Evolutionary conservation across 2,888 invertebrate species (phyloP), one percentile per base, ranked within the genome.

Genomic region (Mechanitis messenoides): DNA sequence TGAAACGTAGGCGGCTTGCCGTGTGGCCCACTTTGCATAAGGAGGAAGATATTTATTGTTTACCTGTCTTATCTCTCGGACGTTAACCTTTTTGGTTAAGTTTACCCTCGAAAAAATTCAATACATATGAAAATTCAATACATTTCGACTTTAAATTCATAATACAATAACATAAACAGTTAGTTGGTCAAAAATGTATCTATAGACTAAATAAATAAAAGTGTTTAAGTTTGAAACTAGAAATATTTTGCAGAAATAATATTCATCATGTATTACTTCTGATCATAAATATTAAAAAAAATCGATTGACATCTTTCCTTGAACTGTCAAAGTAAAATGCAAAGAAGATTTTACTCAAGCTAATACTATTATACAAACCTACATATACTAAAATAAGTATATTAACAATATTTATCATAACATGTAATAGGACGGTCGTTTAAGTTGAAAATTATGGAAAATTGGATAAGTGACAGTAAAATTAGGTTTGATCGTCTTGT

Each of bases 31-130:
- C 56, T 57, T 54, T 35, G 59, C 47, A 46, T n/a, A 46, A 58
- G 42, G 33, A 63, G 58, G 64, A 55, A 59, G 54, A 55, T 53
- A 56, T 58, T 53, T 61, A 42, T 45, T 58, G 55, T 50, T 58
- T 59, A 38, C 7, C 7, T 11, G 9, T 61, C 47, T 59, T 55
- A 55, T 50, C 55, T 59, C 54, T 58, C 53, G 64, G 53, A 45
- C 64, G 55, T 65, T 62, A 53, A 60, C 62, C 64, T 53, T 35
- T 45, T 60, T 35, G 42, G 42, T 58, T 20, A 20, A 20, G 20
- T 20, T 35, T 55, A 33, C 55, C 45, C 33, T n/a, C 6, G 33
- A 46, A 56, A 33, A 46, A 56, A 46, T 1, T 7, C 11, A 5
- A 7, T 33, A 31, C 42, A 42, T 42, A 38, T 38, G 12, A 46